Conservation (phyloP, 1,140 invertebrate species). For the Nautilus pompilius region DNA sequence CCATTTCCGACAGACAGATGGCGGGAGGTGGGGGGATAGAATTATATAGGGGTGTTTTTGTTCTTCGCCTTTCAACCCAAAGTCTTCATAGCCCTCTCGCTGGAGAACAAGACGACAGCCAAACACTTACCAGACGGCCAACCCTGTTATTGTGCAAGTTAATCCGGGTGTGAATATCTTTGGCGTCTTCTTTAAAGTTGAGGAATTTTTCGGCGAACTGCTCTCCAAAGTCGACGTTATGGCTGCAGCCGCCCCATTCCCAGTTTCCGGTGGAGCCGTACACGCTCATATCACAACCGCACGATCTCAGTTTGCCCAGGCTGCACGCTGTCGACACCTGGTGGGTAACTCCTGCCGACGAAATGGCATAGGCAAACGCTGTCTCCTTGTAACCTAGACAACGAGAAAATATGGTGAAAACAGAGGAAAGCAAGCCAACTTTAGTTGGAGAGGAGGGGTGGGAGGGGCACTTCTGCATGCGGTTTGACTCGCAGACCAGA, state of each 20-base stretch:
- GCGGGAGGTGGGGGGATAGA: not conserved
- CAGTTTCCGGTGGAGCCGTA: slow-evolving; percentile 71
- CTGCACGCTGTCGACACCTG: slow-evolving; percentile 82
- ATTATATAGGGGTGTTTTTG: not conserved
- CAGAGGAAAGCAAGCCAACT: not conserved
- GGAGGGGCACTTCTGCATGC: no score
- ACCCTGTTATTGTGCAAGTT: slow-evolving; percentile 68
- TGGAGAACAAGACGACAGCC: not conserved
- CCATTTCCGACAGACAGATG: not conserved
- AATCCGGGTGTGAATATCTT: slow-evolving; percentile 70
- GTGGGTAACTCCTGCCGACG: slow-evolving; percentile 80
- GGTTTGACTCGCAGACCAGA: no score
- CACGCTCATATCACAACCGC: slow-evolving; percentile 71
- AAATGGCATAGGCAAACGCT: slow-evolving; percentile 62
- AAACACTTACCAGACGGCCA: slow-evolving; percentile 60
- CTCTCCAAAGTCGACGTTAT: slow-evolving; percentile 94
- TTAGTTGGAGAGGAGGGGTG: no score
- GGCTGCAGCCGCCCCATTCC: slow-evolving; percentile 94
- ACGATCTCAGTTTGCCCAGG: slow-evolving; percentile 77
- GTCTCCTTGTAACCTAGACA: slow-evolving; percentile 61
- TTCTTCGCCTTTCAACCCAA: no score
- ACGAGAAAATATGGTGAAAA: slow-evolving; percentile 23
- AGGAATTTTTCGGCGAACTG: slow-evolving; percentile 90
- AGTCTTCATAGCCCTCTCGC: not conserved
- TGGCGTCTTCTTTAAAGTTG: slow-evolving; percentile 73